phyloP scores from a whole-genome alignment of 2,113 vertebrate genomes.

The Lepisosteus oculatus region DNA sequence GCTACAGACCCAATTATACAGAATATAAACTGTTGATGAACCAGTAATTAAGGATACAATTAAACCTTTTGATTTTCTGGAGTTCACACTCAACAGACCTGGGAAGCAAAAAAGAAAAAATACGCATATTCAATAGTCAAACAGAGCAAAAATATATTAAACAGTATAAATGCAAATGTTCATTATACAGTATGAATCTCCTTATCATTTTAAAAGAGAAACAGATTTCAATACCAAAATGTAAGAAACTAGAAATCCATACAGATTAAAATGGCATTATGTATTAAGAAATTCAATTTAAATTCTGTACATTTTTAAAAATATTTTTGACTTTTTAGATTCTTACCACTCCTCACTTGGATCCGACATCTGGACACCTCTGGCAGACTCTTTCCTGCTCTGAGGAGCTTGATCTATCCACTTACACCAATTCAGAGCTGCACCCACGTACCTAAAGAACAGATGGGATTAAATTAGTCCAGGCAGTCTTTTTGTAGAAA shows the following conservation, averaged over 20 bases:
- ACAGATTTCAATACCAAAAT: no score
- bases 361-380: neutral
- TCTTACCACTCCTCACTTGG: conserved; percentile 19
- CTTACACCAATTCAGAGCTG: conserved; percentile 17
- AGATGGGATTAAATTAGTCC: neutral
- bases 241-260: no score
- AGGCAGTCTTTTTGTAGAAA: neutral
- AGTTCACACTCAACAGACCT: conserved; percentile 57
- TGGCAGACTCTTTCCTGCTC: neutral
- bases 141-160: neutral
- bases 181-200: no score
- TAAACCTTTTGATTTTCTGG: conserved; percentile 64
- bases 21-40: neutral
- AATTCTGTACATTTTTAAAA: neutral
- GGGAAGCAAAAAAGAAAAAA: conserved; percentile 9
- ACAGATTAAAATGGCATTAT: no score
- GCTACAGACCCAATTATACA: neutral
- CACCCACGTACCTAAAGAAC: conserved; percentile 11
- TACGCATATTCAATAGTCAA: neutral
- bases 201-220: no score
- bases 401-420: neutral
- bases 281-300: no score
- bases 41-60: conserved; percentile 57
- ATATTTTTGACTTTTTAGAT: no score
- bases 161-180: neutral